These are phyloP conservation scores for Thelaira solivaga DNA, from an alignment of 2,888 invertebrate species.

Conservation along the genomic window DNA sequence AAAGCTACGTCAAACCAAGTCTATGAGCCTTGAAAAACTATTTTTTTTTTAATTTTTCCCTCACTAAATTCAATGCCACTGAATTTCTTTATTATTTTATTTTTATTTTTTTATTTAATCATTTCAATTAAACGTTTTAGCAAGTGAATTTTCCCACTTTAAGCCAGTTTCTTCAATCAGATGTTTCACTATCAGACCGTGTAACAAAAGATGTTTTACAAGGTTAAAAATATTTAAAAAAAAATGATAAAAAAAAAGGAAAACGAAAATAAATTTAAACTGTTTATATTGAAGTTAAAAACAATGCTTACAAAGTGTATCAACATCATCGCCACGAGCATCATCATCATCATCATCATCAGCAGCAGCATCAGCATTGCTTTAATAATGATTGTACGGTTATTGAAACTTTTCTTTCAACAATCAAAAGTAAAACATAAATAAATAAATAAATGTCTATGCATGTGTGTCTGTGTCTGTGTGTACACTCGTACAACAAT, in stretches of 20 bases:
- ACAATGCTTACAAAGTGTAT: too few relatives aligned
- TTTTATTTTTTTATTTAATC: background rate
- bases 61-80: conserved; percentile 10
- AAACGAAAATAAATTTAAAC: conserved; percentile 10
- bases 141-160: background rate
- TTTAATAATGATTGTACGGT: background rate
- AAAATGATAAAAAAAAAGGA: background rate
- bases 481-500: conserved; percentile 27
- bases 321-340: background rate
- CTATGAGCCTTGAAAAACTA: background rate
- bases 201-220: conserved; percentile 69
- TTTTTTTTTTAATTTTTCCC: background rate
- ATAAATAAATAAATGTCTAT: conserved; percentile 12
- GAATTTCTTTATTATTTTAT: background rate
- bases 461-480: too few relatives aligned
- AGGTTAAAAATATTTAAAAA: conserved; percentile 68
- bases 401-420: conserved; percentile 55
- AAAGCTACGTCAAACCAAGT: too few relatives aligned
- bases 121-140: background rate
- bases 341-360: background rate
- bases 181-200: conserved; percentile 31
- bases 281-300: conserved; percentile 14
- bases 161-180: conserved; percentile 10
- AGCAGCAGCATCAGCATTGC: background rate
- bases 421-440: conserved; percentile 49